Percentiles rank a stretch among this genome's conserved stretches.
These are phyloP conservation scores for Porites cylindrica DNA, from an alignment of 92 coral and sea anemone species.

Conservation along the genomic window DNA sequence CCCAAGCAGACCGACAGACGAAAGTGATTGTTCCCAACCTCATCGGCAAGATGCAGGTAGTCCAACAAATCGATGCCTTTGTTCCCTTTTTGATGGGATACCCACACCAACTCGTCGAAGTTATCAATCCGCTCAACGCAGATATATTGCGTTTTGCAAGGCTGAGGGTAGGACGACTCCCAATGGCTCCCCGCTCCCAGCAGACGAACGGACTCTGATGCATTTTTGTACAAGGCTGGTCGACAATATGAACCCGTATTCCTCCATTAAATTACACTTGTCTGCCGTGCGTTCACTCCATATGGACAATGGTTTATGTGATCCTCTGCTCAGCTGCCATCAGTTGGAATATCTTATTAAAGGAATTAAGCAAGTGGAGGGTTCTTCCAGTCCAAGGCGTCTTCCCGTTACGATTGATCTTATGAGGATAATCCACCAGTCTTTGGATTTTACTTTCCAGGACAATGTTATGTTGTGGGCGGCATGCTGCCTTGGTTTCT, in stretches of 20 bases:
- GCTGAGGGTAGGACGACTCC: constrained; percentile 3
- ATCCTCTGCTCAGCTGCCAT: constrained; percentile 47
- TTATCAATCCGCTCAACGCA: constrained; percentile 57
- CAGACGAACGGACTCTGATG: constrained; percentile 51
- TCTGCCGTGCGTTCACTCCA: constrained; percentile 65
- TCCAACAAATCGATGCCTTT: constrained; percentile 26
- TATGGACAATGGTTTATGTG: constrained; percentile 56
- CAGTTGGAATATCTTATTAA: constrained; percentile 56
- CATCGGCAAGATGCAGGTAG: constrained; percentile 33
- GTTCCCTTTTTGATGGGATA: constrained; percentile 42
- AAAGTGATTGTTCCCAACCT: constrained; percentile 25
- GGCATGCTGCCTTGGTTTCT: constrained; percentile 65
- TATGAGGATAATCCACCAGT: constrained; percentile 18
- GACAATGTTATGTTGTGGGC: constrained; percentile 69
- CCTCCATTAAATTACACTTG: constrained; percentile 63
- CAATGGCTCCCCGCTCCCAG: constrained; percentile 34
- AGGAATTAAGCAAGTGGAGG: constrained; percentile 67
- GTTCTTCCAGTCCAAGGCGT: constrained; percentile 47
- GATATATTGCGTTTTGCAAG: constrained; percentile 44
- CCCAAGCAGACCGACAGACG: constrained; percentile 43
- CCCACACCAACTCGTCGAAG: constrained; percentile 51
- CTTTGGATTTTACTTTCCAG: constrained; percentile 7
- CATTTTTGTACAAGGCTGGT: constrained; percentile 55
- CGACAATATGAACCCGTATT: constrained; percentile 44
- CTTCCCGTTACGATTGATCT: constrained; percentile 55